These are phyloP conservation scores for Rotaria socialis DNA, from an alignment of 2,888 invertebrate genomes.

Conservation along the genomic window DNA sequence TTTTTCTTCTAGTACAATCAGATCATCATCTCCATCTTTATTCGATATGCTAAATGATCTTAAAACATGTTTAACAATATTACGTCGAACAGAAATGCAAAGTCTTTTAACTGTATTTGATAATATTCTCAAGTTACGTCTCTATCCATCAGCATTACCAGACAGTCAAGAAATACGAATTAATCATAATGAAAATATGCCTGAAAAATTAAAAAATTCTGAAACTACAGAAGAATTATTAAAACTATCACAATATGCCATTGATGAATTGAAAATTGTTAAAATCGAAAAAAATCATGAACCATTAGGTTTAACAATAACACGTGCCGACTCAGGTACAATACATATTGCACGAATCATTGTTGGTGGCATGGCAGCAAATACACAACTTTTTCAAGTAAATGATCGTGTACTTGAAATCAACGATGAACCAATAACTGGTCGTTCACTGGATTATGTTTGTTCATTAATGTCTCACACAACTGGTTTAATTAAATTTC, in stretches of 20 bases:
- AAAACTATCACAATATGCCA: constrained; percentile 36
- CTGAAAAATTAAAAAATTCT: not conserved
- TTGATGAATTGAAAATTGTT: constrained; percentile 27
- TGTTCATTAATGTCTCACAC: constrained; percentile 12
- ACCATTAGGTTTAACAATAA: constrained; percentile 22
- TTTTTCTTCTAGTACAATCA: not conserved
- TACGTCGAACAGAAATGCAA: not conserved
- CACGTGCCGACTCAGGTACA: not conserved
- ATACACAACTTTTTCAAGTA: not conserved
- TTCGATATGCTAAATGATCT: constrained; percentile 12
- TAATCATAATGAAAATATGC: not conserved
- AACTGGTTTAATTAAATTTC: constrained; percentile 5
- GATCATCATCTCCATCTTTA: constrained; percentile 27
- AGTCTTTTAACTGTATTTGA: not conserved
- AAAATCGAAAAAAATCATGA: constrained; percentile 32
- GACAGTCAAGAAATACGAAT: not conserved
- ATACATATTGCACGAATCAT: constrained; percentile 12
- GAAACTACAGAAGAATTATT: constrained; percentile 20
- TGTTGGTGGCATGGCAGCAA: constrained; percentile 1
- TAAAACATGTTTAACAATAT: constrained; percentile 20
- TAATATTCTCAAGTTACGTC: constrained; percentile 3
- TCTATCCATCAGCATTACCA: not conserved
- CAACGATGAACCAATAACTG: constrained; percentile 20
- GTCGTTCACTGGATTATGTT: not conserved
- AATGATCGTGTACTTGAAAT: constrained; percentile 33